Percentiles rank a stretch among this genome's conserved stretches.
These are phyloP conservation scores for Rhinopomastus cyanomelas DNA, from an alignment of 2,113 vertebrate species.

Conservation along the genomic window DNA sequence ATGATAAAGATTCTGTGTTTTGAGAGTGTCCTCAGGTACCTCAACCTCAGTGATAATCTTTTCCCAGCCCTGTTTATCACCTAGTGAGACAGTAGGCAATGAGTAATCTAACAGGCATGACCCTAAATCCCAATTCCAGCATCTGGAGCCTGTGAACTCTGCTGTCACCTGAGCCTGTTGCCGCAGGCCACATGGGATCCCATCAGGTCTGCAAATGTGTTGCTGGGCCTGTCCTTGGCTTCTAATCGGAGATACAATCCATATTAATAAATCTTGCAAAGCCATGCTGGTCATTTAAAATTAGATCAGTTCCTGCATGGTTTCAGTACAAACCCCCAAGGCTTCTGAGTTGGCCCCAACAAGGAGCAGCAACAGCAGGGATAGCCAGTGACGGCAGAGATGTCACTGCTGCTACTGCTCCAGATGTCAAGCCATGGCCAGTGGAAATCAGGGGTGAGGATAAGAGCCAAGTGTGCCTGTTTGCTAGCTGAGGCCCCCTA, in stretches of 20 bases:
- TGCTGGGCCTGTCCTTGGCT: background rate
- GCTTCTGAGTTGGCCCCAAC: background rate
- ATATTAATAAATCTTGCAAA: background rate
- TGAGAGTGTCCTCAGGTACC: background rate
- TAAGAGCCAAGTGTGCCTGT: background rate
- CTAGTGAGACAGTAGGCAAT: background rate
- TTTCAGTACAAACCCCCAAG: background rate
- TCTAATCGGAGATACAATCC: background rate
- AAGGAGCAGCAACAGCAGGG: background rate
- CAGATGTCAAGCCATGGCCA: background rate
- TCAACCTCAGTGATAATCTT: background rate
- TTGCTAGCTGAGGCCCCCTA: background rate
- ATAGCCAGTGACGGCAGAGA: background rate
- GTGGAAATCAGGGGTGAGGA: background rate
- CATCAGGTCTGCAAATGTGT: background rate
- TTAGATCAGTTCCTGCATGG: background rate
- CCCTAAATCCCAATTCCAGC: background rate
- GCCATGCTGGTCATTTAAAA: background rate
- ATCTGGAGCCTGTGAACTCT: background rate
- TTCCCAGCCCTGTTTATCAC: background rate
- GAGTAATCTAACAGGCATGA: background rate
- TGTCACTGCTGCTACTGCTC: background rate
- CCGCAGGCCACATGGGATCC: background rate
- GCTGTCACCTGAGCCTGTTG: background rate
- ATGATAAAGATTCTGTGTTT: background rate